These are phyloP conservation scores for Periophthalmodon schlosseri DNA, from an alignment of 2,113 vertebrate genomes.

Conservation along the genomic window DNA sequence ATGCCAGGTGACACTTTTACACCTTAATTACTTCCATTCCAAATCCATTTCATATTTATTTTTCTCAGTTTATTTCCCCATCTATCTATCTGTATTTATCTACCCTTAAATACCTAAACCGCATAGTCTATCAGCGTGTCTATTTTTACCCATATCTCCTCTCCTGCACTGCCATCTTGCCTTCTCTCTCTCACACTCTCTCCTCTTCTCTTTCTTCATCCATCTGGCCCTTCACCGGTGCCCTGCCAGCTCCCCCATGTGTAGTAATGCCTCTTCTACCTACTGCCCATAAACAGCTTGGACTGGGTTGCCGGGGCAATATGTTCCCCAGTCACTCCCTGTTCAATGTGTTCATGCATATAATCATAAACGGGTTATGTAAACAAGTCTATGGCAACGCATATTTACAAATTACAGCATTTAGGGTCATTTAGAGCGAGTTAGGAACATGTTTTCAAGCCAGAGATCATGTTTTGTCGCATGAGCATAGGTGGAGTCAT, in stretches of 20 bases:
- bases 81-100: conserved; percentile 6
- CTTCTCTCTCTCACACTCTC: conserved; percentile 40
- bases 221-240: conserved; percentile 57
- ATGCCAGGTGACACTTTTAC: not conserved
- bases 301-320: conserved; percentile 54
- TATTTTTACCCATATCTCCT: conserved; percentile 51
- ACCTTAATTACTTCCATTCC: not conserved
- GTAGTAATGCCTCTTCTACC: conserved; percentile 67
- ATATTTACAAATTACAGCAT: conserved; percentile 25
- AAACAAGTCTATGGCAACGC: conserved; percentile 26
- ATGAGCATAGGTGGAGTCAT: not conserved
- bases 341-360: conserved; percentile 31
- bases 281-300: conserved; percentile 62
- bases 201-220: conserved; percentile 58
- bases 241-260: conserved; percentile 65
- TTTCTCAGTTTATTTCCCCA: no score
- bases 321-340: conserved; percentile 53
- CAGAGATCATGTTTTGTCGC: not conserved
- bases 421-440: conserved; percentile 2
- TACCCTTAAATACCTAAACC: conserved; percentile 1
- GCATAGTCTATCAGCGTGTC: conserved; percentile 22
- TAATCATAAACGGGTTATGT: conserved; percentile 50
- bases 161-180: conserved; percentile 49
- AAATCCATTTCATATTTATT: not conserved
- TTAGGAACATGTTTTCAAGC: not conserved